A percentile compares a stretch with the other conserved stretches of the same genome.
Conservation (phyloP, 2,797 vertebrate species). For the Smutsia temminckii region DNA sequence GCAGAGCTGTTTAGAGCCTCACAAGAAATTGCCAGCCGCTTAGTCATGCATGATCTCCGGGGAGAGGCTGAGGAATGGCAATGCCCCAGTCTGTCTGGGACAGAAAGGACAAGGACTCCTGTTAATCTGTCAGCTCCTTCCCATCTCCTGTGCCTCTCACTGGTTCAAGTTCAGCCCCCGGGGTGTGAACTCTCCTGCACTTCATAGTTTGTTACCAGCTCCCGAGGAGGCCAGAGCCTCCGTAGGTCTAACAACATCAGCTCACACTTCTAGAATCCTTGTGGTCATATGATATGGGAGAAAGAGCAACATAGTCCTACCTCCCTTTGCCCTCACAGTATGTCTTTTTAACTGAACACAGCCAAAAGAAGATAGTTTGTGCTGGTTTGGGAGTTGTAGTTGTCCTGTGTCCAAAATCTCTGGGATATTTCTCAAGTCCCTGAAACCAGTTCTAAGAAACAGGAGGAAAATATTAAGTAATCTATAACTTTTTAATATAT, state of each 20-base stretch:
- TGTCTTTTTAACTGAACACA: neutral
- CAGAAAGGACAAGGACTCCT: neutral
- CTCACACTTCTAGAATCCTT: neutral
- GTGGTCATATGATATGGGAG: neutral
- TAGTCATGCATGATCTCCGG: neutral
- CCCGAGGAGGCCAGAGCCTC: neutral
- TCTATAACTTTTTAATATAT: neutral
- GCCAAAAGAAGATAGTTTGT: neutral
- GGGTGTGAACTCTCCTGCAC: neutral
- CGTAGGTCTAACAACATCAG: neutral
- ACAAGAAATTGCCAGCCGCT: neutral
- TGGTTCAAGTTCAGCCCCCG: neutral
- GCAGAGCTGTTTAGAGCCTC: neutral
- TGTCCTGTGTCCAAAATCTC: neutral
- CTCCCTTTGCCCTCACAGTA: neutral
- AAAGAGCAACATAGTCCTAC: neutral
- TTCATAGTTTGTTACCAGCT: neutral
- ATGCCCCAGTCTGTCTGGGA: neutral
- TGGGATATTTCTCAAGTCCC: neutral
- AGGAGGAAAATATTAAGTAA: neutral
- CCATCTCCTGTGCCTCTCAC: neutral
- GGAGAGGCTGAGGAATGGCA: neutral
- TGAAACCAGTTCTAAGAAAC: neutral
- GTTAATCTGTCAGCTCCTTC: neutral
- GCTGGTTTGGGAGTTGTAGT: neutral